Percentiles rank a stretch among this genome's conserved stretches.
These are phyloP conservation scores for Drosophila carrolli DNA, from an alignment of 1,140 invertebrate genomes.

Conservation along the genomic window DNA sequence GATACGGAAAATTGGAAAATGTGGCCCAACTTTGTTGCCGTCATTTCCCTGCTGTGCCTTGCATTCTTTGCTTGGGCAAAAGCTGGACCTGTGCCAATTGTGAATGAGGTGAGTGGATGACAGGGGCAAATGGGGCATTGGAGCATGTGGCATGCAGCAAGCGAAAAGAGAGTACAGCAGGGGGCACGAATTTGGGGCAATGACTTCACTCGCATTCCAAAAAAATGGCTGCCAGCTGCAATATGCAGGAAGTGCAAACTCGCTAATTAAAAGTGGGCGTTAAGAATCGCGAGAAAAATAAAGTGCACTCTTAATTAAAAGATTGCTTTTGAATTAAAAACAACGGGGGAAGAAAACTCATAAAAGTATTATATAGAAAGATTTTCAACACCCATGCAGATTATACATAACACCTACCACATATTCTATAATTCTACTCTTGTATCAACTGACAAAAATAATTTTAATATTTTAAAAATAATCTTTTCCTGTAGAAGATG, in stretches of 20 bases:
- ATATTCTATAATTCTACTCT: too few species aligned
- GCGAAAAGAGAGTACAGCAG: slow-evolving; percentile 37
- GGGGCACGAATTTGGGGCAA: slow-evolving; percentile 58
- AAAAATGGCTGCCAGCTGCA: slow-evolving; percentile 24
- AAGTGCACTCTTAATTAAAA: slow-evolving; percentile 60
- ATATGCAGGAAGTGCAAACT: slow-evolving; percentile 23
- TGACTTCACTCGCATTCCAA: slow-evolving; percentile 37
- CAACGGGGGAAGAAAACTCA: slow-evolving; percentile 5
- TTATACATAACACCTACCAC: slow-evolving; percentile 1
- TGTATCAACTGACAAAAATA: too few species aligned
- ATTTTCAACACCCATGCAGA: neutral
- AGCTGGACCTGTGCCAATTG: slow-evolving; percentile 83
- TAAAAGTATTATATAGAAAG: slow-evolving; percentile 14
- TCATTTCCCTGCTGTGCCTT: slow-evolving; percentile 63
- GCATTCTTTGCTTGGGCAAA: slow-evolving; percentile 69
- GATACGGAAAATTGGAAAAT: slow-evolving; percentile 46
- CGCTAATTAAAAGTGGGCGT: slow-evolving; percentile 46
- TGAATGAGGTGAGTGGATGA: slow-evolving; percentile 75
- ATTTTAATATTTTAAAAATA: too few species aligned
- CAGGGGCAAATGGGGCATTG: neutral
- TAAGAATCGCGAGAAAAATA: slow-evolving; percentile 8
- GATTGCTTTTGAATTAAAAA: slow-evolving; percentile 52
- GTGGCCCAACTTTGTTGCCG: slow-evolving; percentile 74
- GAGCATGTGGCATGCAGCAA: neutral
- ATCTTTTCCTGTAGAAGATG: too few species aligned